A percentile compares a stretch with the other conserved stretches of the same genome.
Conservation (phyloP, 2,888 invertebrate genomes). For the Aspidiotus rigidus region DNA sequence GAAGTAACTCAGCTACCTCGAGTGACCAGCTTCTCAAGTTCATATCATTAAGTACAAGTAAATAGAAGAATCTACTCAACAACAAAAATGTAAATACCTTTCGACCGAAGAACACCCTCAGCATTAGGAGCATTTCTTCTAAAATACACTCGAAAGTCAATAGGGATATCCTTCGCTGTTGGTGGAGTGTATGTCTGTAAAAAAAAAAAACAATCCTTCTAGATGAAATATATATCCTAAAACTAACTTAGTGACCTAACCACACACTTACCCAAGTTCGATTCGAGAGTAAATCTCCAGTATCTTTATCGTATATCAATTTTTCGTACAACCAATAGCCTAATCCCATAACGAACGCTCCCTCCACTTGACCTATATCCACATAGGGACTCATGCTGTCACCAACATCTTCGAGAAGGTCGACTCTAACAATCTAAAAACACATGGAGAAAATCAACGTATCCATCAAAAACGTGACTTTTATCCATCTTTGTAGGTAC, state of each 20-base stretch:
- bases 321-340: conserved; percentile 35
- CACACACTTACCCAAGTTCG: conserved; percentile 28
- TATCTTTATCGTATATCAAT: conserved; percentile 26
- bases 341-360: conserved; percentile 69
- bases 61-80: too few species aligned
- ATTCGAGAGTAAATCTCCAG: conserved; percentile 28
- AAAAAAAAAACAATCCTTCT: conserved; percentile 40
- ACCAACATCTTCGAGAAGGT: conserved; percentile 95
- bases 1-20: too few species aligned
- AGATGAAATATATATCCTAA: conserved; percentile 80
- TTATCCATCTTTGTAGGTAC: conserved; percentile 42
- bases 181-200: conserved; percentile 69
- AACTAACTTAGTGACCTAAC: conserved; percentile 60
- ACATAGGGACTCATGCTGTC: conserved; percentile 92
- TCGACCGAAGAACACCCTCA: conserved; percentile 87
- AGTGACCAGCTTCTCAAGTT: too few species aligned
- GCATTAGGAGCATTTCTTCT: conserved; percentile 84
- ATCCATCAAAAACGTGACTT: neutral
- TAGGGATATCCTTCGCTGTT: conserved; percentile 82
- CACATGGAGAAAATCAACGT: neutral
- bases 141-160: conserved; percentile 83
- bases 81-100: conserved; percentile 47
- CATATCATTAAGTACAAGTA: too few species aligned
- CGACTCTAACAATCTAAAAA: conserved; percentile 63
- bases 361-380: conserved; percentile 94